Evolutionary conservation across 2,797 vertebrate species (phyloP), one percentile per base, ranked within the genome.

Genomic region (Pangasius larnaudii): DNA sequence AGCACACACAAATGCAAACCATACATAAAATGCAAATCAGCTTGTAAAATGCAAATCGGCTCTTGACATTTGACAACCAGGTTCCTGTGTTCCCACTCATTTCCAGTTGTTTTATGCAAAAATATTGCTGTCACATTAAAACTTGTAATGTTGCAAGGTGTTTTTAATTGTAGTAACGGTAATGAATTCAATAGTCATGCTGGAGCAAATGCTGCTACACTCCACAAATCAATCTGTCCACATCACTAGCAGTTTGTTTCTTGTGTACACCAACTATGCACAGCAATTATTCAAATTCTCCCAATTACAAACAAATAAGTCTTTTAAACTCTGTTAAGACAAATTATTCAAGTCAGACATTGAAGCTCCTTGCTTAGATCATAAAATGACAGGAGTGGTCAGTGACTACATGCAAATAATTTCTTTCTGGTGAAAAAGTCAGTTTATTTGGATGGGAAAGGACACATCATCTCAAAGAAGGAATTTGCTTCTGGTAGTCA

Each of bases 1-100:
- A 39, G 33, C 36, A 61, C 11, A 61, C 33, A 39, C 79, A 27
- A 10, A 51, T 61, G 58, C 56, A 81, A 79, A 81, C 79, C 7
- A 42, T 59, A 39, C 79, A 39, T 39, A 42, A 61, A 59, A 81
- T 81, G 79, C 79, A 59, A 59, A 59, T 59, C 18, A 59, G 56
- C 22, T 61, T 77, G 74, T 24, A 39, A 81, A 59, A 81, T 81
- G 79, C 79, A 59, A 61, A 61, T 59, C 22, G 39, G 58, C 22
- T 61, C 10, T n/a, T 42, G 79, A 14, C 11, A 61, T 42, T 24
- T 61, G 79, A 81, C 33, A 42, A 61, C 56, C 53, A 42, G 14
- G 10, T 59, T 59, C 56, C 5, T 24, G 5, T 59, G 22, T 81
- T 61, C 36, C 36, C 61, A 14, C 33, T 81, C 10, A 81, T 81